Base-by-base conservation (phyloP, 1,140 invertebrate genomes). In the Drosophila kurseongensis region DNA sequence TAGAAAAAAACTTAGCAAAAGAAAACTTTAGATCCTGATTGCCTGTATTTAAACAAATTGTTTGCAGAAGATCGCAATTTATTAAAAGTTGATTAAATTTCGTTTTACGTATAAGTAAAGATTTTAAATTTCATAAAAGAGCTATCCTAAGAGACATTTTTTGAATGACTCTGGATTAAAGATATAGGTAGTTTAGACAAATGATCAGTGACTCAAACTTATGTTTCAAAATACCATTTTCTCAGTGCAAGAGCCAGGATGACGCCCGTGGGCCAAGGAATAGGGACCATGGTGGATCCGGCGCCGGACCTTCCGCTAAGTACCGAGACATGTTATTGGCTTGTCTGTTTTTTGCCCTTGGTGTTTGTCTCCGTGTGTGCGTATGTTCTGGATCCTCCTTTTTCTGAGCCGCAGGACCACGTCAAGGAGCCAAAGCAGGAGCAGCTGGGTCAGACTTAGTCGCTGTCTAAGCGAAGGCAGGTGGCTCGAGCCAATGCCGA, bases 281-380 rank as follows among this genome's bases (percentile, higher is more conserved):
- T 23, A 23, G 23, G 23, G 23, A 23, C 23, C 38, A 18, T 40
- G 32, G 18, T 36, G 32, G 54, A 29, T 56, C 23, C 58, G 42
- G 57, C 58, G 38, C 48, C 56, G 40, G 54, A 14, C 44, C 45
- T 44, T 32, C 12, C 35, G 47, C 65, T 66, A 84, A 84, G 81
- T 85, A 84, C 80, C 62, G 80, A 75, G 80, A 73, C 66, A 73
- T 67, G 72, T 71, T 80, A 48, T 58, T 54, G 57, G 56, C 59
- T 73, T 57, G 50, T 55, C 50, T 14, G 51, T 48, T 38, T 35
- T 38, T 58, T 65, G 61, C 14, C 60, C 5, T 50, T 36, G 35
- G 6, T 52, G 18, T 18, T 47, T 47, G 42, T 40, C 16, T 42
- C 35, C 27, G 32, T 56, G n/a, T 52, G 48, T 54, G 48, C 10